A percentile compares a stretch with the other conserved stretches of the same genome.
Conservation (phyloP, 2,797 vertebrate species). For the Cetoscarus ocellatus region DNA sequence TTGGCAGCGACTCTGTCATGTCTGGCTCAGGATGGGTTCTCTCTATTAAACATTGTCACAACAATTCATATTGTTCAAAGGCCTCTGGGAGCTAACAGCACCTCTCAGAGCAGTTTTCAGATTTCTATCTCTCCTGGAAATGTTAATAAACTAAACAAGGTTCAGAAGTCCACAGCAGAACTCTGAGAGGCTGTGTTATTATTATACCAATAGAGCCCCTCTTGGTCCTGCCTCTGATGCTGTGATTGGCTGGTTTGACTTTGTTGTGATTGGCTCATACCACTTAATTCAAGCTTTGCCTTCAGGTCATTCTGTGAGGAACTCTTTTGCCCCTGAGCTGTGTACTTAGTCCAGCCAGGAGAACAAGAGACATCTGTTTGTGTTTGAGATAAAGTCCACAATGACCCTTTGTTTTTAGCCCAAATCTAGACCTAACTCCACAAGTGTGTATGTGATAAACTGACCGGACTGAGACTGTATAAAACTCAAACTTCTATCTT, state of each 20-base stretch:
- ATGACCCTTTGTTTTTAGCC: background rate
- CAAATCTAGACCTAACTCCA: no score
- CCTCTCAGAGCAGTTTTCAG: background rate
- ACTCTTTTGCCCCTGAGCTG: background rate
- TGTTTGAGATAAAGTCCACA: background rate
- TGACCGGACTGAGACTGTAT: no score
- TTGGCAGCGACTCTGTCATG: conserved; percentile 1
- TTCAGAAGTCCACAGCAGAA: background rate
- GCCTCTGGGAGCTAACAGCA: background rate
- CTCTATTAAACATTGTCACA: conserved; percentile 15
- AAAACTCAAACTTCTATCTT: no score
- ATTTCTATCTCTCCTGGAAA: background rate
- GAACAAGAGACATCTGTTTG: background rate
- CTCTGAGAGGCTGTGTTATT: background rate
- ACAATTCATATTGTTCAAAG: conserved; percentile 30
- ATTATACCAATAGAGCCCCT: background rate
- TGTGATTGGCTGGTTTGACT: background rate
- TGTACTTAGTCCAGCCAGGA: background rate
- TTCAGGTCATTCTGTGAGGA: background rate
- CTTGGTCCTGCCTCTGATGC: background rate
- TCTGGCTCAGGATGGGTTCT: conserved; percentile 12
- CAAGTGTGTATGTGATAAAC: no score
- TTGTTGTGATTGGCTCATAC: background rate
- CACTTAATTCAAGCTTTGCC: background rate
- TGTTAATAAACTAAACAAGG: background rate